A percentile compares a stretch with the other conserved stretches of the same genome.
phyloP scores from a whole-genome alignment of 2,888 invertebrate species.

The Syrista parreyssii region DNA sequence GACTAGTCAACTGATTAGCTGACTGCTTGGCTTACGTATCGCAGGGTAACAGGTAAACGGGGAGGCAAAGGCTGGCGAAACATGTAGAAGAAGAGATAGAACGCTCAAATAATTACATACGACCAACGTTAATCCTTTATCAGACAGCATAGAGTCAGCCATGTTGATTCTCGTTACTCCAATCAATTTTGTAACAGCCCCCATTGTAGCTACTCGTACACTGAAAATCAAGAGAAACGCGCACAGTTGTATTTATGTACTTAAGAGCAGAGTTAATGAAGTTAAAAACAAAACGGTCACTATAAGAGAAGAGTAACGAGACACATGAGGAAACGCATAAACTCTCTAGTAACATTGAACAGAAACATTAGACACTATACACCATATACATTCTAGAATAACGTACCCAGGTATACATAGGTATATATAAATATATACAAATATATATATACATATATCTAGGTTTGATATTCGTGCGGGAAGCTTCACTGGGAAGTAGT shows the following conservation, averaged over 20 bases:
- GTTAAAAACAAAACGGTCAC: background rate
- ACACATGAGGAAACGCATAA: background rate
- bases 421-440: slow-evolving; percentile 13
- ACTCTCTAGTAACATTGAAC: background rate
- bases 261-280: background rate
- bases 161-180: background rate
- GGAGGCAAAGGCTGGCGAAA: background rate
- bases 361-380: background rate
- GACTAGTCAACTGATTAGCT: background rate
- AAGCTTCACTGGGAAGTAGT: slow-evolving; percentile 41
- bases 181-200: background rate
- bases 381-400: background rate
- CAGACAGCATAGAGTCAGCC: background rate
- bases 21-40: background rate
- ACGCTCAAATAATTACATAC: slow-evolving; percentile 1
- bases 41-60: background rate
- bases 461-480: slow-evolving; percentile 42
- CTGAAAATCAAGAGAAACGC: background rate
- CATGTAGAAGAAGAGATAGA: background rate
- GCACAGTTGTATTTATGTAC: background rate
- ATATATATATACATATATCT: slow-evolving; percentile 32
- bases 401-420: slow-evolving; percentile 15
- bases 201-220: background rate
- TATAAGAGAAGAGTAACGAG: background rate
- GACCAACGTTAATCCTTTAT: background rate